These are phyloP conservation scores for Cynocephalus volans DNA, from an alignment of 2,113 vertebrate species.

Conservation along the genomic window DNA sequence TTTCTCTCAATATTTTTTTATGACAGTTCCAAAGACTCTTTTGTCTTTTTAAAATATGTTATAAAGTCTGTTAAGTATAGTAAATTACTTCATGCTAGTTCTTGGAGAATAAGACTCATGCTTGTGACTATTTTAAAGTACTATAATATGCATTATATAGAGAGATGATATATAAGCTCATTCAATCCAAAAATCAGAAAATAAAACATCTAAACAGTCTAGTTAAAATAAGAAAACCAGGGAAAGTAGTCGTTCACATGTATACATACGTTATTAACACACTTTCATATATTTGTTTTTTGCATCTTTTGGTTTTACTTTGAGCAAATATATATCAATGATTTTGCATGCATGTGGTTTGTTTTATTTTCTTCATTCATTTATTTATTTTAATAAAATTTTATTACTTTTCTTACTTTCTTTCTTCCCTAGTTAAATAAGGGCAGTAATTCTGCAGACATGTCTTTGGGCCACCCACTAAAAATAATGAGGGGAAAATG, in stretches of 20 bases:
- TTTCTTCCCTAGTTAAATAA: conserved; percentile 23
- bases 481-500: conserved; percentile 37
- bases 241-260: background rate
- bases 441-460: background rate
- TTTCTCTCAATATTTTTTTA: background rate
- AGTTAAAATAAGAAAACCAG: background rate
- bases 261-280: background rate
- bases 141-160: background rate
- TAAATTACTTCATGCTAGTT: background rate
- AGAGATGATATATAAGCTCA: background rate
- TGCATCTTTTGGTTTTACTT: background rate
- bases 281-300: background rate
- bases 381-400: background rate
- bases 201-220: background rate
- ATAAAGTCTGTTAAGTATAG: background rate
- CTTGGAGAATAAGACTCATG: background rate
- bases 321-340: background rate
- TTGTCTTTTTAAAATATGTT: background rate
- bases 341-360: background rate
- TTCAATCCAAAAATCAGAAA: conserved; percentile 4
- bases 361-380: background rate
- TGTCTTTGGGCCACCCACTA: background rate
- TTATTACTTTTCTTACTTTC: background rate
- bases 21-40: background rate
- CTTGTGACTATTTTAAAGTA: background rate